Evolutionary conservation across 2,888 invertebrate species (phyloP).

Genomic region (Melinaea marsaeus): DNA sequence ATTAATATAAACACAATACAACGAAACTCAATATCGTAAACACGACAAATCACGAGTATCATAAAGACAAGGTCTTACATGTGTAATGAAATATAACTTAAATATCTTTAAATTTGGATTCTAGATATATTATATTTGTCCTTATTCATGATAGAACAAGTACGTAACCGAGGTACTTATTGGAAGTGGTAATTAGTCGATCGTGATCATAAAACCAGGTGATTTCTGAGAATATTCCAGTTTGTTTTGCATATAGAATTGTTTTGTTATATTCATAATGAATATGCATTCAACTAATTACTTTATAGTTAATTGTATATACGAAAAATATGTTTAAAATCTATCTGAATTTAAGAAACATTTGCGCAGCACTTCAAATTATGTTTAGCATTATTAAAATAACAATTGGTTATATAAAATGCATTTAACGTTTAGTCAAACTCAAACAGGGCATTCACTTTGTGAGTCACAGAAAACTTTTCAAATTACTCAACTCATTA

Average conservation of each 20-base stretch:
- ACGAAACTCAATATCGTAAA: constrained; percentile 52
- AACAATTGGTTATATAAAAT: constrained; percentile 8
- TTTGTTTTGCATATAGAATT: constrained; percentile 23
- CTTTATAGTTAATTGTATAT: too few species aligned
- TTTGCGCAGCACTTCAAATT: too few species aligned
- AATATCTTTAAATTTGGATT: too few species aligned
- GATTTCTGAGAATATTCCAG: constrained; percentile 26
- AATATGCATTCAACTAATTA: neutral
- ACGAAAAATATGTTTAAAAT: too few species aligned
- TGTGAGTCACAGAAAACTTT: constrained; percentile 28
- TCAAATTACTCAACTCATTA: constrained; percentile 39
- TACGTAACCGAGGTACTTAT: constrained; percentile 30
- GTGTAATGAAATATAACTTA: neutral
- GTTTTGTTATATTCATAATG: constrained; percentile 9
- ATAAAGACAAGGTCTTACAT: neutral
- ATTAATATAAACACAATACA: constrained; percentile 59
- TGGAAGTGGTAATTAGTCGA: constrained; percentile 48
- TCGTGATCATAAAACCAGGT: constrained; percentile 40
- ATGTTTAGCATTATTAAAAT: neutral
- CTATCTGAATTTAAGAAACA: too few species aligned
- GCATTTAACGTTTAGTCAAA: constrained; percentile 8
- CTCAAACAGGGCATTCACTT: constrained; percentile 8
- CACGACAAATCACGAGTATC: constrained; percentile 41
- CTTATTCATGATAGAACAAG: neutral
- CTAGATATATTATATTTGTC: too few species aligned